Evolutionary conservation across 2,113 vertebrate genomes (phyloP).

Genomic region (Epinephelus lanceolatus): DNA sequence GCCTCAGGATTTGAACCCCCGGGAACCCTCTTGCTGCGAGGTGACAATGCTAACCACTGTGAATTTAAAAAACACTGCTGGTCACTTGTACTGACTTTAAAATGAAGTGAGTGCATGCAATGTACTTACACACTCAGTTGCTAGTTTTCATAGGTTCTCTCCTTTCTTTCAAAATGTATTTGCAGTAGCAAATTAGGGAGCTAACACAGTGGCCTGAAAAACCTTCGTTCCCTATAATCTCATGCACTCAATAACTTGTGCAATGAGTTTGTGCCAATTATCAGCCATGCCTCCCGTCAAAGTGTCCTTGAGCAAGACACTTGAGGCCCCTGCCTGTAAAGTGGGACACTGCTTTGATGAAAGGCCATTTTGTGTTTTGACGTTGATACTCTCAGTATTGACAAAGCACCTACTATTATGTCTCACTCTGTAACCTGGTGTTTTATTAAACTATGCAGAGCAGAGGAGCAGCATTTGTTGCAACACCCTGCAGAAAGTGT

Average conservation of each 20-base stretch:
- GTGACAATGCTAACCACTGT: too few relatives aligned
- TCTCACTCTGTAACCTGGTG: slow-evolving; percentile 12
- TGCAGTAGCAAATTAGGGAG: background rate
- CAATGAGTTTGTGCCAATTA: slow-evolving; percentile 9
- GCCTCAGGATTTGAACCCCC: too few relatives aligned
- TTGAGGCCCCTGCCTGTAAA: slow-evolving; percentile 10
- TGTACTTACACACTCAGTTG: too few relatives aligned
- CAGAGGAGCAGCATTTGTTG: slow-evolving; percentile 31
- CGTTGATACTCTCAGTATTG: slow-evolving; percentile 1
- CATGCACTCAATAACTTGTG: background rate
- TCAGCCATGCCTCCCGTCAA: background rate
- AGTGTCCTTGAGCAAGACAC: slow-evolving; percentile 9
- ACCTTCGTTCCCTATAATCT: background rate
- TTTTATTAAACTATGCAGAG: slow-evolving; percentile 36
- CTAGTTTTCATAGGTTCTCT: too few relatives aligned
- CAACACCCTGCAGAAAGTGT: slow-evolving; percentile 22
- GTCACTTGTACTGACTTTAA: too few relatives aligned
- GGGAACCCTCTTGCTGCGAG: too few relatives aligned
- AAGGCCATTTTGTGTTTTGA: slow-evolving; percentile 8
- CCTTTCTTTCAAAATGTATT: background rate
- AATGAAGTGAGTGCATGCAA: too few relatives aligned
- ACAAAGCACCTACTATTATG: background rate
- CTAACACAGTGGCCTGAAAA: background rate
- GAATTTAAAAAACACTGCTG: too few relatives aligned
- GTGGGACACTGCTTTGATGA: slow-evolving; percentile 22